These are phyloP conservation scores for Sarcophaga subvicina DNA, from an alignment of 2,888 invertebrate species.

Conservation along the genomic window DNA sequence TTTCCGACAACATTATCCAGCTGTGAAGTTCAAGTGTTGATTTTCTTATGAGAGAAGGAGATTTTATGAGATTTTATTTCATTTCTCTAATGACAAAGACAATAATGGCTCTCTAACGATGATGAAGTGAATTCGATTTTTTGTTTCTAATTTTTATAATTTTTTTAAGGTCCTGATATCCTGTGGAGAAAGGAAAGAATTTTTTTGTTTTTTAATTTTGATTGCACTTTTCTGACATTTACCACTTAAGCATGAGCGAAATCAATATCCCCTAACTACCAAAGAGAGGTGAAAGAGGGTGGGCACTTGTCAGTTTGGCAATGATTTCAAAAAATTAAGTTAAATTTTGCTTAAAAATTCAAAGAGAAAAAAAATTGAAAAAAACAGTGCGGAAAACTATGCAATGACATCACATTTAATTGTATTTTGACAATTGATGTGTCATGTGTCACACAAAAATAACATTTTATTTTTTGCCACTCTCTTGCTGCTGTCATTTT, in stretches of 20 bases:
- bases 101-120: constrained; percentile 1
- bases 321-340: background rate
- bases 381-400: background rate
- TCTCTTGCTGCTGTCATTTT: constrained; percentile 14
- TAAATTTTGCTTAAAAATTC: constrained; percentile 4
- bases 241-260: no score
- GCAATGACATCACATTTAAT: constrained; percentile 59
- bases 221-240: no score
- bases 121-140: constrained; percentile 29
- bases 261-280: no score
- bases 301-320: no score
- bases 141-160: background rate
- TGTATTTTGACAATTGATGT: constrained; percentile 80
- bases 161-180: constrained; percentile 55
- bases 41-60: constrained; percentile 64
- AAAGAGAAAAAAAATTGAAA: background rate
- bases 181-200: constrained; percentile 7
- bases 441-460: constrained; percentile 74
- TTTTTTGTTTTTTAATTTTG: no score
- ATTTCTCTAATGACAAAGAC: constrained; percentile 18
- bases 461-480: constrained; percentile 46
- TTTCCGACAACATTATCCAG: constrained; percentile 68
- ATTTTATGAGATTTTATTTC: constrained; percentile 67
- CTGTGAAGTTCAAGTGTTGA: constrained; percentile 76
- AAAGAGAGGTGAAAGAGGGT: background rate